A percentile compares a stretch with the other conserved stretches of the same genome.
Evolutionary conservation across 2,888 invertebrate genomes (phyloP).

Genomic region (Drosophila nigricruria): DNA sequence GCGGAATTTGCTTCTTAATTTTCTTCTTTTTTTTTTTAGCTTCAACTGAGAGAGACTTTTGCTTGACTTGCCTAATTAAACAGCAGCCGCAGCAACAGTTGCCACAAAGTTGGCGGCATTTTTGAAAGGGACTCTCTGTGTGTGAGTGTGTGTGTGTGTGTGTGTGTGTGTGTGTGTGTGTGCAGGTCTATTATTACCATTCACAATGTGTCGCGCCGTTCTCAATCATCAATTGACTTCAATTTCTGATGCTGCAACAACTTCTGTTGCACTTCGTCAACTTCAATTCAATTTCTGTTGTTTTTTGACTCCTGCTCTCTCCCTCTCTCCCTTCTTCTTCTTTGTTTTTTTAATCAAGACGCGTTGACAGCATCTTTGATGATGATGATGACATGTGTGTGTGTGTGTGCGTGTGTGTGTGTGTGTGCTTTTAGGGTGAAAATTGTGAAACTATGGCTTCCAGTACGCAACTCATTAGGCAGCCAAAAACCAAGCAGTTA

Average conservation of each 20-base stretch:
- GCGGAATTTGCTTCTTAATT: not conserved
- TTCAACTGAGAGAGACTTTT: not conserved
- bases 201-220: constrained; percentile 57
- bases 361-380: constrained; percentile 44
- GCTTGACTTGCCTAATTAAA: constrained; percentile 60
- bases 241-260: constrained; percentile 59
- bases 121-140: constrained; percentile 30
- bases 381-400: constrained; percentile 8
- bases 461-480: constrained; percentile 16
- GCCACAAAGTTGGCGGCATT: constrained; percentile 58
- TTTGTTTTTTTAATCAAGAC: constrained; percentile 42
- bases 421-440: constrained; percentile 1
- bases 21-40: not conserved
- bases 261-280: constrained; percentile 60
- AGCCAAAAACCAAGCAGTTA: constrained; percentile 16
- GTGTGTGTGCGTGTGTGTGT: constrained; percentile 5
- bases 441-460: constrained; percentile 1
- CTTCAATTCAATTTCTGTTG: constrained; percentile 45
- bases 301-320: not conserved
- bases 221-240: constrained; percentile 78
- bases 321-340: not conserved
- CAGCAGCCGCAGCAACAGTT: constrained; percentile 41
- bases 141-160: not conserved
- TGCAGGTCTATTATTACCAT: constrained; percentile 55
- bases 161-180: constrained; percentile 12